A percentile compares a stretch with the other conserved stretches of the same genome.
phyloP scores from a whole-genome alignment of 1,140 invertebrate genomes.

The Drosophila orena region DNA sequence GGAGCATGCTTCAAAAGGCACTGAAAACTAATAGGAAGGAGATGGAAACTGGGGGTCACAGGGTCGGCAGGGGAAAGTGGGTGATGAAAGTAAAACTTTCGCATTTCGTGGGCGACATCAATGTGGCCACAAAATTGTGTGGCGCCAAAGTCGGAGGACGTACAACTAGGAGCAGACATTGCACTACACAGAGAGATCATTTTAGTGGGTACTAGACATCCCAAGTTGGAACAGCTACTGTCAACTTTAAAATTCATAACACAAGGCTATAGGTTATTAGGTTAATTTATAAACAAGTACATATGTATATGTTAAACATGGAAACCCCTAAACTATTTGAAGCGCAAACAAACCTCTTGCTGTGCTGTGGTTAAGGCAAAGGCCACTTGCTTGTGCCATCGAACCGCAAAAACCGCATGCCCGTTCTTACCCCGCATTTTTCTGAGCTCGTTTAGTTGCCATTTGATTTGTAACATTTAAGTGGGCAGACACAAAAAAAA shows the following conservation, averaged over 20 bases:
- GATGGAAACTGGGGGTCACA: not conserved
- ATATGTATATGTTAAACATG: too few species aligned
- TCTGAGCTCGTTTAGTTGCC: constrained; percentile 40
- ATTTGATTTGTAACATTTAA: constrained; percentile 55
- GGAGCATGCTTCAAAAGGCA: not conserved
- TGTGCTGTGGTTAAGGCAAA: too few species aligned
- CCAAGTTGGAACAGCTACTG: too few species aligned
- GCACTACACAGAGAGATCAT: not conserved
- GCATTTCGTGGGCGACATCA: constrained; percentile 26
- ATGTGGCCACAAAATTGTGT: constrained; percentile 36
- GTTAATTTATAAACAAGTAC: too few species aligned
- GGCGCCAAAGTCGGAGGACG: constrained; percentile 14
- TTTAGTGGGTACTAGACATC: too few species aligned
- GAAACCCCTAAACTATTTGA: too few species aligned
- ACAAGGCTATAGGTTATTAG: too few species aligned
- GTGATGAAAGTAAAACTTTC: constrained; percentile 33
- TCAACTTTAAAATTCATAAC: too few species aligned
- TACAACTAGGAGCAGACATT: not conserved
- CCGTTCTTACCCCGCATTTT: constrained; percentile 3
- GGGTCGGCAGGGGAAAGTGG: not conserved
- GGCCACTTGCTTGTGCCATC: constrained; percentile 26
- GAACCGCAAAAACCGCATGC: not conserved
- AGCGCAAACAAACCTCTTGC: too few species aligned
- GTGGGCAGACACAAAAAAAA: constrained; percentile 29
- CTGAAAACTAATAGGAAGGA: not conserved